Percentiles rank a stretch among this genome's conserved stretches.
Evolutionary conservation across 1,140 invertebrate species (phyloP).

Genomic region (Popillia japonica): DNA sequence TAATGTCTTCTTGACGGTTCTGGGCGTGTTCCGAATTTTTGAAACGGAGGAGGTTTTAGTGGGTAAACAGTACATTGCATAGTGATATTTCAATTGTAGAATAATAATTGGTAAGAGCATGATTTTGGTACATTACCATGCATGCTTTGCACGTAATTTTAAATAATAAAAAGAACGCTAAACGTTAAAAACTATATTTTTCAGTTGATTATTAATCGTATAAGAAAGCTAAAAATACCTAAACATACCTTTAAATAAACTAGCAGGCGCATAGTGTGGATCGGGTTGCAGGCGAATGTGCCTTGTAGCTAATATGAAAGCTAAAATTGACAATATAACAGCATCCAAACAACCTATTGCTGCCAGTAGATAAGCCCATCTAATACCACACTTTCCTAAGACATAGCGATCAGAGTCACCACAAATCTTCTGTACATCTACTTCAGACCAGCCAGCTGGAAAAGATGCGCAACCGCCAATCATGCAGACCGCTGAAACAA

Average conservation of each 20-base stretch:
- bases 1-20: too few species aligned
- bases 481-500: constrained; percentile 78
- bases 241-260: constrained; percentile 71
- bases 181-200: too few species aligned
- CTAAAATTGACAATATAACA: constrained; percentile 85
- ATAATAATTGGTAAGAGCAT: too few species aligned
- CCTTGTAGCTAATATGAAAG: constrained; percentile 91
- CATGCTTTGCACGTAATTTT: too few species aligned
- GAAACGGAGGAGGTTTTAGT: too few species aligned
- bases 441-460: constrained; percentile 91
- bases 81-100: too few species aligned
- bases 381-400: constrained; percentile 83
- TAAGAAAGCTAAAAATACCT: background rate
- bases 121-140: too few species aligned
- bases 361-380: constrained; percentile 95
- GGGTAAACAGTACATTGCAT: too few species aligned
- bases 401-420: constrained; percentile 81
- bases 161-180: too few species aligned
- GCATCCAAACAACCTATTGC: constrained; percentile 93
- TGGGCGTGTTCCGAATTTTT: too few species aligned
- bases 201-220: background rate
- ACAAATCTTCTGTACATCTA: constrained; percentile 84
- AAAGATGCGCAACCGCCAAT: constrained; percentile 87
- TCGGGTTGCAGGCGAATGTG: constrained; percentile 86
- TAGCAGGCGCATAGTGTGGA: constrained; percentile 70